Evolutionary conservation across 2,797 vertebrate genomes (phyloP).

Genomic region (Helicolenus hilgendorfi): DNA sequence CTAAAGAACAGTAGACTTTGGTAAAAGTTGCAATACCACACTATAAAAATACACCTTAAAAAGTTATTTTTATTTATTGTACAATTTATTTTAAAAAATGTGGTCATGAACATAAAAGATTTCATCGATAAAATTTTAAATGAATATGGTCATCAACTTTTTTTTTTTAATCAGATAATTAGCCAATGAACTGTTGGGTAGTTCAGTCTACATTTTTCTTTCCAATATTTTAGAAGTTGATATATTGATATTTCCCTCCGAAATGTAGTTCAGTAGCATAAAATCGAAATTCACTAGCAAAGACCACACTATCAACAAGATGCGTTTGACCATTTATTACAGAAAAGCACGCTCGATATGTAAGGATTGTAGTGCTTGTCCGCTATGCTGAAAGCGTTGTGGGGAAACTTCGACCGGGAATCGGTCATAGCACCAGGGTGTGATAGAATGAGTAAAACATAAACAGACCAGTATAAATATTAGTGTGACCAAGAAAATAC

Average conservation of each 20-base stretch:
- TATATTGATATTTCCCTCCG: background rate
- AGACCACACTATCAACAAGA: too few relatives aligned
- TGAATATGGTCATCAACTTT: too few relatives aligned
- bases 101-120: too few relatives aligned
- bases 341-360: too few relatives aligned
- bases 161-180: background rate
- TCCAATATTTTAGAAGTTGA: background rate
- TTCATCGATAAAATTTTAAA: too few relatives aligned
- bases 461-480: background rate
- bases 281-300: background rate
- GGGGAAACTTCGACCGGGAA: too few relatives aligned
- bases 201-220: background rate
- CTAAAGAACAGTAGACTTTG: background rate
- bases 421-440: fast-evolving
- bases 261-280: background rate
- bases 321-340: too few relatives aligned
- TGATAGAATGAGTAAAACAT: background rate
- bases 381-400: fast-evolving
- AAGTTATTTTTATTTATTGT: too few relatives aligned
- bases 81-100: too few relatives aligned
- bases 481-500: background rate
- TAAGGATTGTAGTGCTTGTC: fast-evolving
- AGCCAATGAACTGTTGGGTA: background rate
- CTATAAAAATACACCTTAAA: background rate
- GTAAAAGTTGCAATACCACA: background rate